phyloP scores from a whole-genome alignment of 2,888 invertebrate genomes.

The Drosophila austrosaltans region DNA sequence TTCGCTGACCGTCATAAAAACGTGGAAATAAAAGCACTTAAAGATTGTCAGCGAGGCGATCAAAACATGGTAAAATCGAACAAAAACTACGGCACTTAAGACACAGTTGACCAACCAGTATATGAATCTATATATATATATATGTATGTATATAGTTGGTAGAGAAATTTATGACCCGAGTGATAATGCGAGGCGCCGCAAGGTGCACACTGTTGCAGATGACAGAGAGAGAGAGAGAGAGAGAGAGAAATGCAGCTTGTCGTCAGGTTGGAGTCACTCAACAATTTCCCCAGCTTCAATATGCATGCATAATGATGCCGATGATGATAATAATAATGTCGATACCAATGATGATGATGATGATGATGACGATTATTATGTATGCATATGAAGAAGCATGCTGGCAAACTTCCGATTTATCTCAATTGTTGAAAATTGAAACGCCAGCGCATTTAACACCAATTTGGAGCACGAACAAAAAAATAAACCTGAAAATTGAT shows the following conservation, averaged over 20 bases:
- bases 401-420: conserved; percentile 79
- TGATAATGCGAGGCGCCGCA: conserved; percentile 81
- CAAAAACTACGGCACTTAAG: conserved; percentile 72
- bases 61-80: conserved; percentile 72
- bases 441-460: conserved; percentile 73
- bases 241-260: not conserved
- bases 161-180: conserved; percentile 75
- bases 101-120: conserved; percentile 27
- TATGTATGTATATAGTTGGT: not conserved
- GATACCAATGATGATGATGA: not conserved
- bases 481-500: conserved; percentile 67
- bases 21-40: conserved; percentile 76
- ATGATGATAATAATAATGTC: too few species aligned
- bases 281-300: conserved; percentile 22
- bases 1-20: conserved; percentile 58
- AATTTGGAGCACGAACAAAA: conserved; percentile 66
- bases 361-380: conserved; percentile 34
- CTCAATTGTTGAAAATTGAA: conserved; percentile 78
- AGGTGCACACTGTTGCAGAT: conserved; percentile 62
- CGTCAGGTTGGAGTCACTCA: too few species aligned
- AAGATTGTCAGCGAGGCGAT: conserved; percentile 73
- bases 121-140: conserved; percentile 2
- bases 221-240: not conserved
- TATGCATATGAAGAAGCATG: conserved; percentile 34
- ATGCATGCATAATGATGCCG: conserved; percentile 21